These are phyloP conservation scores for Brachionus manjavacas DNA, from an alignment of 1,140 invertebrate genomes.

Conservation along the genomic window DNA sequence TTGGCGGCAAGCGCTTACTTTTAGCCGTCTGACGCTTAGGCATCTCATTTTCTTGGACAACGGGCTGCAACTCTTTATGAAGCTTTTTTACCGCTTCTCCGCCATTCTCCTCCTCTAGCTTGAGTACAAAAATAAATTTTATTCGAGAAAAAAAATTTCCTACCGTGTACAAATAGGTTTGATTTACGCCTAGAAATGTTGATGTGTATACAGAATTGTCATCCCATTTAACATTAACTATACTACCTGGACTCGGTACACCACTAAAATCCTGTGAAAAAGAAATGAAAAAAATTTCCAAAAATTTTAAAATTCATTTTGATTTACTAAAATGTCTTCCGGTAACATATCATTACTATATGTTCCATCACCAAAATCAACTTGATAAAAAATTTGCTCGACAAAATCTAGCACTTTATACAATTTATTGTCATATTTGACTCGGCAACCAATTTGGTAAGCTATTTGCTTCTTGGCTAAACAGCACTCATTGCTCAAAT, in stretches of 20 bases:
- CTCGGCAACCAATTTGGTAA: constrained; percentile 52
- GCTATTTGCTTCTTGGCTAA: background rate
- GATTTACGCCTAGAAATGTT: constrained; percentile 30
- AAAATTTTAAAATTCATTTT: too few relatives aligned
- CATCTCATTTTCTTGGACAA: background rate
- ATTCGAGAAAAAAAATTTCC: background rate
- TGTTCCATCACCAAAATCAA: constrained; percentile 66
- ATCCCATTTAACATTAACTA: constrained; percentile 43
- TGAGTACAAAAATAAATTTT: constrained; percentile 26
- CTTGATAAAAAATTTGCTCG: constrained; percentile 61
- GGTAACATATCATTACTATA: constrained; percentile 64
- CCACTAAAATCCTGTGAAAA: background rate
- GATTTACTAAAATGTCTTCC: constrained; percentile 51
- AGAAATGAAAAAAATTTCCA: too few relatives aligned
- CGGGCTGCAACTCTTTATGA: background rate
- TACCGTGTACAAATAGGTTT: constrained; percentile 31
- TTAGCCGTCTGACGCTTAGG: background rate
- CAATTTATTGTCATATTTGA: constrained; percentile 63
- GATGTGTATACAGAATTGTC: constrained; percentile 37
- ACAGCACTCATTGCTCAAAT: background rate
- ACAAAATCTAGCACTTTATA: constrained; percentile 62
- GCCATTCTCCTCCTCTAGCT: background rate
- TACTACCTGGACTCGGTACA: background rate
- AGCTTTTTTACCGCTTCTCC: background rate
- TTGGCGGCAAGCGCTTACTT: background rate